Evolutionary conservation across 2,113 vertebrate species (phyloP).

Genomic region (Aegithalos caudatus): DNA sequence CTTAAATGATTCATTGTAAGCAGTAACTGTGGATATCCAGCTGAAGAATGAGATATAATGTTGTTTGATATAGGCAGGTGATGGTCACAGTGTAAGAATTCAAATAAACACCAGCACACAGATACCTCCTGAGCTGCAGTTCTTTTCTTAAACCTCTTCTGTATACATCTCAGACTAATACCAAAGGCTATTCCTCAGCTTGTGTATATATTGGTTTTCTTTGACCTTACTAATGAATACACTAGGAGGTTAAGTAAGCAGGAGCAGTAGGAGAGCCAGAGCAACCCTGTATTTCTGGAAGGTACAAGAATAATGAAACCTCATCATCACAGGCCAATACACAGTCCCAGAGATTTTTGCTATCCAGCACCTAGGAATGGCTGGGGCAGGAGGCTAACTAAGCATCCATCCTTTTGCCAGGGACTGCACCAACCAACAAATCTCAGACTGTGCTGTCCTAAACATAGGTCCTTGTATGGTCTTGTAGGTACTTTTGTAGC

Average conservation of each 20-base stretch:
- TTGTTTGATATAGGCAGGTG: neutral
- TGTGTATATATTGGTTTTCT: neutral
- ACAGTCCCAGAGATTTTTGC: neutral
- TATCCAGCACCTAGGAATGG: neutral
- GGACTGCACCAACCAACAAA: neutral
- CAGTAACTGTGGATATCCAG: neutral
- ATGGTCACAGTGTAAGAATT: neutral
- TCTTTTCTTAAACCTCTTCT: neutral
- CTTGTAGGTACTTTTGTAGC: neutral
- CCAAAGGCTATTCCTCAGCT: neutral
- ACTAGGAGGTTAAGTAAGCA: neutral
- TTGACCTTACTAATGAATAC: neutral
- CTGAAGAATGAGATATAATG: neutral
- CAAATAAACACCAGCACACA: neutral
- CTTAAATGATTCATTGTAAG: neutral
- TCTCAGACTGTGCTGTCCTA: neutral
- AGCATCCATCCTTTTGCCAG: neutral
- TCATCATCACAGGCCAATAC: neutral
- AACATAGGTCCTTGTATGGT: neutral
- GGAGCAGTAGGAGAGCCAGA: neutral
- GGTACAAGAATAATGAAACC: neutral
- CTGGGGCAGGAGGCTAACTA: neutral
- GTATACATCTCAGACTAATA: neutral
- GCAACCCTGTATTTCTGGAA: neutral
- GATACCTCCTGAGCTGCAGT: neutral